Base-by-base conservation (phyloP, 23 tunicate species). In the Halocynthia aurantium region DNA sequence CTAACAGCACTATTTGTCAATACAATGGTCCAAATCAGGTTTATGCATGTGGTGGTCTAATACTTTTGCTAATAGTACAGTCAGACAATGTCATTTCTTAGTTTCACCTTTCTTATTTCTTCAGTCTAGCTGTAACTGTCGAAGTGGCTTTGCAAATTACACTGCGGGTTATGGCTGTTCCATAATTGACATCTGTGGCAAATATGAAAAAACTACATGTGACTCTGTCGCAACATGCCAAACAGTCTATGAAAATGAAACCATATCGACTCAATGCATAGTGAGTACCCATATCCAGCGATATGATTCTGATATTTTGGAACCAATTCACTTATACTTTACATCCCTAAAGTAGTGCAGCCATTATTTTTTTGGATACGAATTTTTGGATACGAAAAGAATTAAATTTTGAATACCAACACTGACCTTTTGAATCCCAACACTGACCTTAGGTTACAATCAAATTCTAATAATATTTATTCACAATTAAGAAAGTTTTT, bases 21-120 rank as follows among this genome's bases (percentile, higher is more conserved):
- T 90, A 69, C 76, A 75, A 71, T 31, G 84, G 87, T 6, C 97
- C 97, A 6, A 87, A 84, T 6, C 80, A 90, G 81, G 97, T 89
- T 72, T 22, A 31, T 31, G 44, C 44, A 31, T 31, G 44, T 31
- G 44, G 44, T 31, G 44, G 44, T 31, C 4, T 10, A 67, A n/a
- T 22, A 60, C 31, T 76, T 51, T 18, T 49, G 60, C 50, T 18
- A 40, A 13, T 49, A 13, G 50, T 44, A 1, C 44, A 15, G 22
- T 67, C 5, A 67, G 44, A 54, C 52, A 22, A 6, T 55, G 57
- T 12, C 31, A 57, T 55, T 56, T 22, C 13, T 69, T 75, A 10
- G n/a, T 8, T 55, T 69, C 50, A 5, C 5, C 9, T 20, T 20
- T 65, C 9, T 9, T 5, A 0, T 65, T 75, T 50, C 62, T 50